Evolutionary conservation across 92 coral and sea anemone species (phyloP).

Genomic region (Phenganax stokvisi): DNA sequence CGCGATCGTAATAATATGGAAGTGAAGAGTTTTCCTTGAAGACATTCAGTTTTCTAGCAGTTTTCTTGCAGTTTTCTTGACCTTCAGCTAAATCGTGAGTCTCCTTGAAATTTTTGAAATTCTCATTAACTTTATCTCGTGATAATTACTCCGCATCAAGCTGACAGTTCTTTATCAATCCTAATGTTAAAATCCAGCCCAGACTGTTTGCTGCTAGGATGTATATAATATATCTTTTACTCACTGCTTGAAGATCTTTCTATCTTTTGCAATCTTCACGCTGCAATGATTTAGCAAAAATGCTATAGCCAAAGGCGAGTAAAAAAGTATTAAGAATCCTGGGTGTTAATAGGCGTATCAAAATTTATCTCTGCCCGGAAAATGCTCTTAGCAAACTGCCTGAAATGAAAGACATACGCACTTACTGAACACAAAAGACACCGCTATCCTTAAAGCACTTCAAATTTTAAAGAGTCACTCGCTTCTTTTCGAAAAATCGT

Average conservation of each 20-base stretch:
- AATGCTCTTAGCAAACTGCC: neutral
- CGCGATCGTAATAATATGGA: too few species aligned
- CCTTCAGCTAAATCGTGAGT: too few species aligned
- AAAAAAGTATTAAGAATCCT: neutral
- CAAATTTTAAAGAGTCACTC: neutral
- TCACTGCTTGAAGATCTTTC: neutral
- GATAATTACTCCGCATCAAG: neutral
- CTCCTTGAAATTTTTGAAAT: neutral
- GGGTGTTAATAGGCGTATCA: neutral
- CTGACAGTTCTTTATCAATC: constrained; percentile 2
- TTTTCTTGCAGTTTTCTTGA: too few species aligned
- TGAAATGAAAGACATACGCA: neutral
- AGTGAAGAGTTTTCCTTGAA: too few species aligned
- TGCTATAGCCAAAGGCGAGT: neutral
- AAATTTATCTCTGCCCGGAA: constrained; percentile 10
- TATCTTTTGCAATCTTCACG: neutral
- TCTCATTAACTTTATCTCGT: neutral
- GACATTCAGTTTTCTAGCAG: too few species aligned
- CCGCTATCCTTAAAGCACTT: neutral
- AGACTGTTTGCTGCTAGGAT: neutral
- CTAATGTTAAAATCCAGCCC: neutral
- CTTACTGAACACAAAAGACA: neutral
- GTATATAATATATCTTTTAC: neutral
- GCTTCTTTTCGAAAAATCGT: neutral
- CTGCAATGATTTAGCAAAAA: neutral